Conservation (phyloP, 2,113 vertebrate species). For the Pardalotus punctatus region DNA sequence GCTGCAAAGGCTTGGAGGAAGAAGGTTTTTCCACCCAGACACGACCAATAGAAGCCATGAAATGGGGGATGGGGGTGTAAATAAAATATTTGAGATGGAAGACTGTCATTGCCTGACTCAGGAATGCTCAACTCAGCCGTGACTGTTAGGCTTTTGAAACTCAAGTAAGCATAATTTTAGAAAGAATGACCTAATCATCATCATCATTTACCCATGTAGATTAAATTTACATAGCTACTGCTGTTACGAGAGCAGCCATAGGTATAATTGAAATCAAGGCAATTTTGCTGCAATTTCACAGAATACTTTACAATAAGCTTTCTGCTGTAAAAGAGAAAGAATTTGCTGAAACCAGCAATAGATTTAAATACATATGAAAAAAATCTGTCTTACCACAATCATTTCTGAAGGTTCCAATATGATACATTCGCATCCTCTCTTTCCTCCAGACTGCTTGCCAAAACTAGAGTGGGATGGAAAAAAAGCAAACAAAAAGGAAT, state of each 20-base stretch:
- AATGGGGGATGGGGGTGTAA: neutral
- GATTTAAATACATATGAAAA: constrained; percentile 27
- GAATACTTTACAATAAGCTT: constrained; percentile 48
- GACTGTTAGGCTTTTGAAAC: neutral
- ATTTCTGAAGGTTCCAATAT: constrained; percentile 97
- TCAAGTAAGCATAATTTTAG: constrained; percentile 36
- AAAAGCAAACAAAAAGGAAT: neutral
- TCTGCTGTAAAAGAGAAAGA: neutral
- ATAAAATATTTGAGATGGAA: neutral
- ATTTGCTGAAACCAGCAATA: constrained; percentile 39
- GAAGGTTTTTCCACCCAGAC: neutral
- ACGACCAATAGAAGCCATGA: neutral
- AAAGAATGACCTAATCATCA: constrained; percentile 58
- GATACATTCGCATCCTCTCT: constrained; percentile 95
- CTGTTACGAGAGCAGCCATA: neutral
- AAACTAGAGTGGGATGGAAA: constrained; percentile 79
- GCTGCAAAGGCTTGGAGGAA: neutral
- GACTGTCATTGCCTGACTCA: neutral
- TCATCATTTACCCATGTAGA: constrained; percentile 27
- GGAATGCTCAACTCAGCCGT: neutral
- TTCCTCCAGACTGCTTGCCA: constrained; percentile 94
- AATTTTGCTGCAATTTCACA: constrained; percentile 39
- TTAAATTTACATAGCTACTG: constrained; percentile 48
- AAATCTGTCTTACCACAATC: constrained; percentile 90
- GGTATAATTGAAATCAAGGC: constrained; percentile 58